Conservation (phyloP, 1,140 invertebrate species). For the Oryctes rhinoceros region DNA sequence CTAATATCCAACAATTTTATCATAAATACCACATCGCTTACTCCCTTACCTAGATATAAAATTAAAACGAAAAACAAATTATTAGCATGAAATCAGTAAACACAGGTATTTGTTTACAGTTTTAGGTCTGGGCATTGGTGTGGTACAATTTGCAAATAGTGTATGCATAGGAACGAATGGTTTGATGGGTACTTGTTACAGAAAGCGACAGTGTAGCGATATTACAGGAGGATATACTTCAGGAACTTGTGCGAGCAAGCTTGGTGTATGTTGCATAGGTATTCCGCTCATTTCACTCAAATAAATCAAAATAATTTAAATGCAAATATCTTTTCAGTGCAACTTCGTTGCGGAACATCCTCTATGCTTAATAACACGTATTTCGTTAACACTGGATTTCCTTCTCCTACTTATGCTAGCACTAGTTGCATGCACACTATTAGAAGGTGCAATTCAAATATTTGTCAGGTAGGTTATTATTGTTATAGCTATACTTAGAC, state of each 20-base stretch:
- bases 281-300: constrained; percentile 36
- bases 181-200: constrained; percentile 78
- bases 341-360: constrained; percentile 71
- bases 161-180: constrained; percentile 71
- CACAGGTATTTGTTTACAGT: neutral
- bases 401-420: constrained; percentile 71
- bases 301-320: neutral
- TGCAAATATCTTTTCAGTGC: constrained; percentile 65
- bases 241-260: constrained; percentile 73
- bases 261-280: constrained; percentile 81
- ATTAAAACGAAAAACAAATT: too few relatives aligned
- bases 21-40: too few relatives aligned
- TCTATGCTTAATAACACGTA: constrained; percentile 83
- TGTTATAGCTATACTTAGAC: neutral
- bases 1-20: too few relatives aligned
- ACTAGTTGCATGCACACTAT: constrained; percentile 76
- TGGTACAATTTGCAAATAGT: constrained; percentile 76
- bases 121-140: constrained; percentile 61
- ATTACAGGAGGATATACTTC: constrained; percentile 71
- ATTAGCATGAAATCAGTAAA: too few relatives aligned
- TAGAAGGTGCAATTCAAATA: constrained; percentile 70
- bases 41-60: too few relatives aligned
- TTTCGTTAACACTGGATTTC: constrained; percentile 79
- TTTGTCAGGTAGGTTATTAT: constrained; percentile 73
- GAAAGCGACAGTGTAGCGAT: constrained; percentile 75